Percentiles rank a stretch among this genome's conserved stretches.
phyloP scores from a whole-genome alignment of 2,797 vertebrate species.

The Trematomus bernacchii region DNA sequence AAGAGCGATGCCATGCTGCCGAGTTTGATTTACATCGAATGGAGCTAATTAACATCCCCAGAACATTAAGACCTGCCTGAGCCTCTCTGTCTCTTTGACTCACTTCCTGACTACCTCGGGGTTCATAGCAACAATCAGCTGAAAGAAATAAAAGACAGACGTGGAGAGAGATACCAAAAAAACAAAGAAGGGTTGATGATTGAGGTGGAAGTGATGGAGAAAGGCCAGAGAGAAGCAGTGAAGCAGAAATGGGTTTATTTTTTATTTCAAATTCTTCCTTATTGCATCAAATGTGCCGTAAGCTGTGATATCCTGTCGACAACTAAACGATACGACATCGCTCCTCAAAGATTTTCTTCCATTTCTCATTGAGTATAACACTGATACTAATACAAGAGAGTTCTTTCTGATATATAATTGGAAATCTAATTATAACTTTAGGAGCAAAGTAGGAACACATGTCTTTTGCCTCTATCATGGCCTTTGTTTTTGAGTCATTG shows the following conservation, averaged over 20 bases:
- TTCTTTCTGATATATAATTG: neutral
- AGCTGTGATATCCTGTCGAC: constrained; percentile 21
- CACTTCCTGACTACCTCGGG: constrained; percentile 25
- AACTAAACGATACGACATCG: neutral
- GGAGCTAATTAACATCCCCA: constrained; percentile 66
- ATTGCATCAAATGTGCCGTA: constrained; percentile 9
- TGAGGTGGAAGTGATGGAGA: constrained; percentile 35
- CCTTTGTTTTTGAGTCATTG: neutral
- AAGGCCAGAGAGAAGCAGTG: constrained; percentile 16
- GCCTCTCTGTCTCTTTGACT: constrained; percentile 45
- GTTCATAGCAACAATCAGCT: constrained; percentile 32
- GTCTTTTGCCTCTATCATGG: too few relatives aligned
- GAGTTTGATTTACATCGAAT: constrained; percentile 71
- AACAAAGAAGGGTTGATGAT: constrained; percentile 25
- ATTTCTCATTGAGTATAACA: neutral
- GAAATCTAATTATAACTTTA: neutral
- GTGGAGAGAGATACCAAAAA: constrained; percentile 22
- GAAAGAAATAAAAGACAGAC: constrained; percentile 19
- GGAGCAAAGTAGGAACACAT: neutral
- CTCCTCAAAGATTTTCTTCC: neutral
- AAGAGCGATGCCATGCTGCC: constrained; percentile 54
- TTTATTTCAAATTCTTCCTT: constrained; percentile 4
- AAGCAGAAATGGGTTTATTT: constrained; percentile 14
- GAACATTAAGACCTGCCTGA: constrained; percentile 59
- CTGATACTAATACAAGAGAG: neutral